Conservation (phyloP, 2,888 invertebrate genomes). For the Choreutis nemorana region DNA sequence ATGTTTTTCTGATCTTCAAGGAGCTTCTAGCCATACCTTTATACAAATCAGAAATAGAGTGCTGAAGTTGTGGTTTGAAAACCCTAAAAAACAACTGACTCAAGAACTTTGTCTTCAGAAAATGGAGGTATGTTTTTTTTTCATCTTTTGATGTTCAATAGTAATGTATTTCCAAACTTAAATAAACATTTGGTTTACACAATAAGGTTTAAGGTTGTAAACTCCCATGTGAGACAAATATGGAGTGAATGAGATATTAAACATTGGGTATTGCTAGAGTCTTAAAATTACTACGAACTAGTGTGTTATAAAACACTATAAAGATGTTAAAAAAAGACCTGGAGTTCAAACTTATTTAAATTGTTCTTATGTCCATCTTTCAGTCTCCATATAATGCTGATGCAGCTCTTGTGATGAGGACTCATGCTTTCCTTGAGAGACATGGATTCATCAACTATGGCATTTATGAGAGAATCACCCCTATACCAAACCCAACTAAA, state of each 20-base stretch:
- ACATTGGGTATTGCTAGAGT: no score
- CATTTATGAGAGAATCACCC: constrained; percentile 86
- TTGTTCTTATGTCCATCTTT: constrained; percentile 15
- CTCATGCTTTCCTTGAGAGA: constrained; percentile 91
- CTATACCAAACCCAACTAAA: constrained; percentile 64
- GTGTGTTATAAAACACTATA: no score
- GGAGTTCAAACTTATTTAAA: neutral
- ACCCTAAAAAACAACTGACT: constrained; percentile 91
- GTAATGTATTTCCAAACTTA: no score
- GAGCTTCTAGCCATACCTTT: constrained; percentile 86
- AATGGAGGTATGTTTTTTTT: no score
- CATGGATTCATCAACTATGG: constrained; percentile 99
- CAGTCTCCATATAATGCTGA: constrained; percentile 93
- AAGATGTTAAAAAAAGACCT: no score
- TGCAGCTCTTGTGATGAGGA: constrained; percentile 79
- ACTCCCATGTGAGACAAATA: no score
- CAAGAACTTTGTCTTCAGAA: constrained; percentile 82
- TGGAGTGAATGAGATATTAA: no score
- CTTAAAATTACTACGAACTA: no score
- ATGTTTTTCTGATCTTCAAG: constrained; percentile 91
- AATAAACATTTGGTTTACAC: no score
- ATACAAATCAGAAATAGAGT: constrained; percentile 91
- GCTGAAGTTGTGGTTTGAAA: constrained; percentile 94
- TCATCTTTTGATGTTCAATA: no score
- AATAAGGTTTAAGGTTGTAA: no score